These are phyloP conservation scores for Troides oblongomaculatus DNA, from an alignment of 2,888 invertebrate genomes.

Conservation along the genomic window DNA sequence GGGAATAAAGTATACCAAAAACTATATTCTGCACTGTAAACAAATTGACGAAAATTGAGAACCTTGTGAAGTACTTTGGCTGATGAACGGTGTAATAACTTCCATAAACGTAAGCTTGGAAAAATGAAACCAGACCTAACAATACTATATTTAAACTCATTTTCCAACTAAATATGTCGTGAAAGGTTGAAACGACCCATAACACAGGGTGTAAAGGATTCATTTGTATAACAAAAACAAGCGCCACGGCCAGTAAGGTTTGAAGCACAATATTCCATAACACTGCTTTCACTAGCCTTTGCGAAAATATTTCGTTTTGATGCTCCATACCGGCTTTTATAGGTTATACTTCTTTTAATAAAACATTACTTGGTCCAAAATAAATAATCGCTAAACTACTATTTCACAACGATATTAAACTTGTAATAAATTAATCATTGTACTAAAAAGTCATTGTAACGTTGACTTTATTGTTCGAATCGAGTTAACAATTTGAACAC, in stretches of 20 bases:
- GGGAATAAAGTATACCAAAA: constrained; percentile 78
- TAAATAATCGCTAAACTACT: not conserved
- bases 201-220: constrained; percentile 81
- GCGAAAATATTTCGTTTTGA: constrained; percentile 79
- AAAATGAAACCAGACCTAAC: constrained; percentile 81
- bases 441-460: not conserved
- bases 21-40: constrained; percentile 81
- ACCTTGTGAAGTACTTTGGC: constrained; percentile 83
- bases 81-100: constrained; percentile 83
- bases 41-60: constrained; percentile 82
- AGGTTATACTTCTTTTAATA: constrained; percentile 33
- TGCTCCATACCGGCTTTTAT: constrained; percentile 55
- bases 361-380: constrained; percentile 6
- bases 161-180: constrained; percentile 80
- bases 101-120: constrained; percentile 86
- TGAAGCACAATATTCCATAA: constrained; percentile 81
- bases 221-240: constrained; percentile 81
- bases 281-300: constrained; percentile 81
- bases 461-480: not conserved
- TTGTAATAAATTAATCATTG: not conserved
- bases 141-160: constrained; percentile 84
- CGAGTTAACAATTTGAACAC: not conserved
- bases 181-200: constrained; percentile 82
- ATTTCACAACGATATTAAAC: not conserved
- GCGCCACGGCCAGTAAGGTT: constrained; percentile 68